phyloP scores from a whole-genome alignment of 1,140 invertebrate genomes.

The Anoplophora glabripennis region DNA sequence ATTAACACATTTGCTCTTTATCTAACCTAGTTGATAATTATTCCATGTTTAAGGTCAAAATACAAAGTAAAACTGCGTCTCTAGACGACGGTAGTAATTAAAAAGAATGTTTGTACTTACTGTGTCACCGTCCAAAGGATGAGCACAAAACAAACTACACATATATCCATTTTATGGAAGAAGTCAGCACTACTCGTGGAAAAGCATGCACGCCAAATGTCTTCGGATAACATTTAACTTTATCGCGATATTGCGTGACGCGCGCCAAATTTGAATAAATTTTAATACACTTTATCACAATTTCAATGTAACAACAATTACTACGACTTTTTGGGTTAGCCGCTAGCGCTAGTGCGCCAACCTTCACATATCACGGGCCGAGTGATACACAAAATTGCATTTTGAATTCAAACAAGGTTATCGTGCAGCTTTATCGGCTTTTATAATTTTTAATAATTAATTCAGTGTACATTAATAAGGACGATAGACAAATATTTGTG shows the following conservation, averaged over 20 bases:
- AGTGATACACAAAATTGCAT: conserved; percentile 11
- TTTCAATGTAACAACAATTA: no score
- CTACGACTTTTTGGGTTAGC: no score
- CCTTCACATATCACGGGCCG: no score
- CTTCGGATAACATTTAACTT: conserved; percentile 30
- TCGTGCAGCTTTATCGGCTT: conserved; percentile 9
- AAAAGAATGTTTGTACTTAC: conserved; percentile 2
- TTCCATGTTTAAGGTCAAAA: not conserved
- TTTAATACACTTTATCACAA: no score
- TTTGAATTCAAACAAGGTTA: conserved; percentile 20
- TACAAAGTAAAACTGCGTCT: no score
- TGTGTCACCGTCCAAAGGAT: conserved; percentile 9
- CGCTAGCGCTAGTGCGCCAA: no score
- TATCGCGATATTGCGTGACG: conserved; percentile 28
- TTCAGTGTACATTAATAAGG: not conserved
- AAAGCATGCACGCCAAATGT: conserved; percentile 30
- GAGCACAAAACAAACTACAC: conserved; percentile 21
- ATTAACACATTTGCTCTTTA: not conserved
- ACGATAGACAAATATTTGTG: conserved; percentile 3
- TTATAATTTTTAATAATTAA: conserved; percentile 1
- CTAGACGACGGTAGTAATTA: no score
- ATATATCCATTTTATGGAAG: conserved; percentile 21
- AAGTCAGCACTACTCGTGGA: conserved; percentile 17
- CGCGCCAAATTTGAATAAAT: conserved; percentile 29
- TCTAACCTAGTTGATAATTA: not conserved